Evolutionary conservation across 92 coral and sea anemone genomes (phyloP), one percentile per base, ranked within the genome.

Genomic region (Isaurus tuberculatus): DNA sequence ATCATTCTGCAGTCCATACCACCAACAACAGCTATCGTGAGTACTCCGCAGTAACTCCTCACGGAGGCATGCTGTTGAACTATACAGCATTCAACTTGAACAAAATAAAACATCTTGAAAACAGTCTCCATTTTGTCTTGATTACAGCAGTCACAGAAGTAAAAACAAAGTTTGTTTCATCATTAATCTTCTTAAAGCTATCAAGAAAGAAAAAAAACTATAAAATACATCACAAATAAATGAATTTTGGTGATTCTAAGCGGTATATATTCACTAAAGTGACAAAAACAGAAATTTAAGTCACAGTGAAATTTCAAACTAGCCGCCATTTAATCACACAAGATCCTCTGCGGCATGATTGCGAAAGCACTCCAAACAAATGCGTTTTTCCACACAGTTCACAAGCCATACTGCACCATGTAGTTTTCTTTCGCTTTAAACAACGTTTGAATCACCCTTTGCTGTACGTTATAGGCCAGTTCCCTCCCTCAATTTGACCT

Each of bases 1-100:
- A 51, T 91, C 94, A n/a, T 64, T 81, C 40, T 79, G 69, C 78
- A 87, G 40, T 6, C 91, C 91, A 30, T 85, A 89, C 91, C 94
- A 91, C 91, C 87, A 87, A 27, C 91, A 90, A 27, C 86, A 61
- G 71, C 4, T 40, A 40, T 40, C 46, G 10, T 10, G 10, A 4
- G 10, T 40, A 4, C 10, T 40, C 10, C 4, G 10, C 10, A 40
- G 46, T 40, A 4, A n/a, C n/a, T n/a, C n/a, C n/a, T n/a, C n/a
- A n/a, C 61, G 17, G 61, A 20, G 11, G 17, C 17, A 60, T 25
- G 66, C 66, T 60, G 28, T 60, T 60, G 66, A 60, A 60, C 66
- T 60, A 60, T 60, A 25, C 66, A n/a, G 29, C 66, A 60, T 60
- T 10, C 28, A 60, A 60, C 2, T 60, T 60, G 23, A 60, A 20